Base-by-base conservation (phyloP, 2,113 vertebrate genomes). In the Apodemus sylvaticus region DNA sequence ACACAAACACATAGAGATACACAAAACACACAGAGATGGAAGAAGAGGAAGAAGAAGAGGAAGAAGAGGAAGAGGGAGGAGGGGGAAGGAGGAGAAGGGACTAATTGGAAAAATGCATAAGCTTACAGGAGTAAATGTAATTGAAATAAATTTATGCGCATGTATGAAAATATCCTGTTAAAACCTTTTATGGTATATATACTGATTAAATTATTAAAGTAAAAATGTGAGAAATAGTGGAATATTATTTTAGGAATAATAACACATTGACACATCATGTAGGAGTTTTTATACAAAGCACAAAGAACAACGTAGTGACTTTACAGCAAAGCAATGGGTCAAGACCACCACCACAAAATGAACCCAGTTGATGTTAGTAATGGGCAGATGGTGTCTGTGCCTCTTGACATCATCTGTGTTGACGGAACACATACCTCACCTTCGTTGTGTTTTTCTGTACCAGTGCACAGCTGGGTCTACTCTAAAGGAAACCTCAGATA, bases 231-330 rank as follows among this genome's bases (percentile, higher is more conserved):
- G 91, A 76, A 71, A 7, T 39, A 91, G 3, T 45, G 1, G 36
- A 48, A 60, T 39, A 85, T 45, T 96, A 26, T 53, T 96, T 85
- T 88, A 79, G 26, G 31, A 90, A 36, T 79, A 78, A 48, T 5
- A 87, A 13, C 60, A 24, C 73, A 83, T 62, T 93, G 95, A 91
- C 13, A 34, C 83, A 55, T 24, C 82, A 34, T 86, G 14, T 64
- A 91, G 64, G n/a, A 87, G 66, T 87, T 96, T 97, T 73, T 5
- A 26, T 76, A 22, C 11, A 87, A 93, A 36, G 64, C 36, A 77
- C 0, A 83, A 71, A 42, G 73, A 60, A 26, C 36, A 85, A 60
- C 55, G 55, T 29, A 53, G 29, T 45, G 76, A 62, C 79, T 93
- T 77, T 79, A 45, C 34, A 60, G 74, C 91, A 77, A 39, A 86